Evolutionary conservation across 2,113 vertebrate species (phyloP).

Genomic region (Elephas maximus): DNA sequence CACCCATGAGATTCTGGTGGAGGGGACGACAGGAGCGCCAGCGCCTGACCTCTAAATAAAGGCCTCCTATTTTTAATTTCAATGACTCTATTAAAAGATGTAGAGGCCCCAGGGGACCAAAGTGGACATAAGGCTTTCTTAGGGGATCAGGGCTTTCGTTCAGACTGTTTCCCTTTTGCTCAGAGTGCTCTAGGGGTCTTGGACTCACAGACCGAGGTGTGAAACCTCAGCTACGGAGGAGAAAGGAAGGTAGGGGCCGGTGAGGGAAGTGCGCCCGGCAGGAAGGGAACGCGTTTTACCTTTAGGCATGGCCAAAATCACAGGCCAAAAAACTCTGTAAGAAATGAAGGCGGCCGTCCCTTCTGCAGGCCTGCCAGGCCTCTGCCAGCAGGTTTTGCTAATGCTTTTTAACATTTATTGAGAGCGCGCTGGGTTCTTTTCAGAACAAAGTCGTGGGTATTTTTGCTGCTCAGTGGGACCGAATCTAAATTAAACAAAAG

Average conservation of each 20-base stretch:
- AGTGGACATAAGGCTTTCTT: neutral
- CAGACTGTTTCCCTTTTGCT: neutral
- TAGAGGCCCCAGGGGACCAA: neutral
- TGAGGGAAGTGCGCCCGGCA: neutral
- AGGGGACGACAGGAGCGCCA: neutral
- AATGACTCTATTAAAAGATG: slow-evolving; percentile 9
- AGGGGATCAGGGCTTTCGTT: neutral
- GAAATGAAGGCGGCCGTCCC: neutral
- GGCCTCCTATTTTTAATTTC: slow-evolving; percentile 46
- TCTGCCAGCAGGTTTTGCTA: neutral
- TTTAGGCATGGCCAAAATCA: neutral
- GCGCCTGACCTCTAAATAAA: neutral
- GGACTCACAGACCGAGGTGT: neutral
- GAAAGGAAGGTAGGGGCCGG: accelerated
- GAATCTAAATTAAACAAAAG: neutral
- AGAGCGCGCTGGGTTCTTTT: neutral
- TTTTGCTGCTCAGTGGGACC: neutral
- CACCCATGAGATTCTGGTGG: neutral
- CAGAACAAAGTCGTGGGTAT: neutral
- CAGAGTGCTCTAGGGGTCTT: neutral
- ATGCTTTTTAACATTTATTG: neutral
- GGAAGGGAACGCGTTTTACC: neutral
- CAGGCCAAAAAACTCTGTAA: neutral
- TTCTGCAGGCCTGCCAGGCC: neutral
- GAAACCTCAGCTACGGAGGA: accelerated